phyloP scores from a whole-genome alignment of 2,113 vertebrate genomes.

The Brachirus orientalis region DNA sequence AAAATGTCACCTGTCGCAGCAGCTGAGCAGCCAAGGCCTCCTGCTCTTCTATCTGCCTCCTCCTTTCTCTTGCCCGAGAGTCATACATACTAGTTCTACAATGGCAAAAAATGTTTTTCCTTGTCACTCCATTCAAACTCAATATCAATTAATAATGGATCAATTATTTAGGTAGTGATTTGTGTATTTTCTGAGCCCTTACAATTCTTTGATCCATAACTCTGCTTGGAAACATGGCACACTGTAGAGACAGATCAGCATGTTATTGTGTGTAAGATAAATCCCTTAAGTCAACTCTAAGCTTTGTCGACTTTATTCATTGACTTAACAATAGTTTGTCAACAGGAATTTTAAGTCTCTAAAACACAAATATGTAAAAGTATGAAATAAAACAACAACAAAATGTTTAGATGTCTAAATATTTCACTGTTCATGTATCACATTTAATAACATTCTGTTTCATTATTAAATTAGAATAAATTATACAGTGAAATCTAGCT shows the following conservation, averaged over 20 bases:
- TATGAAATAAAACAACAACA: background rate
- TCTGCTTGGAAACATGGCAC: slow-evolving; percentile 90
- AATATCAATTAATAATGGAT: background rate
- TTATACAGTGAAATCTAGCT: background rate
- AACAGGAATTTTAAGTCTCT: too few relatives aligned
- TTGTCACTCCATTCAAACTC: background rate
- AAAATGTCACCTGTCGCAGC: slow-evolving; percentile 85
- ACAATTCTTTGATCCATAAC: slow-evolving; percentile 98
- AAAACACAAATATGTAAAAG: too few relatives aligned
- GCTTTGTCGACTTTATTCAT: background rate
- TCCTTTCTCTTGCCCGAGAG: slow-evolving; percentile 91
- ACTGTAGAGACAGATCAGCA: slow-evolving; percentile 68
- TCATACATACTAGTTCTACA: slow-evolving; percentile 93
- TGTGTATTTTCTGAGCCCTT: slow-evolving; percentile 66
- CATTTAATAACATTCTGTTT: background rate
- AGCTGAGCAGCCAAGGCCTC: slow-evolving; percentile 89
- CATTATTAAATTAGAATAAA: background rate
- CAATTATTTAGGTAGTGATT: background rate
- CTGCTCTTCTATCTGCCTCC: slow-evolving; percentile 92
- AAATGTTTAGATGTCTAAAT: background rate
- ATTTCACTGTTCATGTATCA: background rate
- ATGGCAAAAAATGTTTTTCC: slow-evolving; percentile 4
- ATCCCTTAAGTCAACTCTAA: background rate
- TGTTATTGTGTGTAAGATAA: background rate
- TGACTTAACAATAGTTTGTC: background rate